These are phyloP conservation scores for Panthera tigris DNA, from an alignment of 2,113 vertebrate genomes.

Conservation along the genomic window DNA sequence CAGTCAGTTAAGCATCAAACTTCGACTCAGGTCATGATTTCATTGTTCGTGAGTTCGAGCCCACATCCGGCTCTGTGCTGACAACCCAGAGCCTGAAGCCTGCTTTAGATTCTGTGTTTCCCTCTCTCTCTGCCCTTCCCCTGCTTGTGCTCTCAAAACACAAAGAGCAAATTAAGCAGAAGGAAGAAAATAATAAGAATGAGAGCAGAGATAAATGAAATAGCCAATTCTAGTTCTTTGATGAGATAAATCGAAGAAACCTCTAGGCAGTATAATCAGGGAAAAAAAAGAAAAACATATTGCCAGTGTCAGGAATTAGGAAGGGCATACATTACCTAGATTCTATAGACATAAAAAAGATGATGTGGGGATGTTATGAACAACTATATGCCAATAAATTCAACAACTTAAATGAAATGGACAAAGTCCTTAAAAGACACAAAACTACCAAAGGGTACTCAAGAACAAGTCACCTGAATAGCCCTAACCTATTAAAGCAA, in stretches of 20 bases:
- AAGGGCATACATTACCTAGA: neutral
- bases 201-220: neutral
- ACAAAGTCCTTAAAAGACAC: neutral
- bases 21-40: too few species aligned
- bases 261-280: neutral
- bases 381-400: neutral
- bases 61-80: too few species aligned
- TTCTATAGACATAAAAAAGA: neutral
- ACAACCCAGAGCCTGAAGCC: too few species aligned
- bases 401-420: neutral
- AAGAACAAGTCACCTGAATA: neutral
- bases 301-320: neutral
- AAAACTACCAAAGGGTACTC: neutral
- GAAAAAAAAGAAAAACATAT: neutral
- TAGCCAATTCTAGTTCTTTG: neutral
- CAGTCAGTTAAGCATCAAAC: too few species aligned
- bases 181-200: neutral
- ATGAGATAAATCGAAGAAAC: constrained; percentile 7
- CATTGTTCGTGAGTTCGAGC: too few species aligned
- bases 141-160: neutral
- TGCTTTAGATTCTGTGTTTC: too few species aligned
- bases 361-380: neutral
- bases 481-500: neutral
- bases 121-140: too few species aligned
- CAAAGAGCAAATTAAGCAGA: constrained; percentile 26